Base-by-base conservation (phyloP, 1,140 invertebrate species). In the Pseudomyrmex pallidus region DNA sequence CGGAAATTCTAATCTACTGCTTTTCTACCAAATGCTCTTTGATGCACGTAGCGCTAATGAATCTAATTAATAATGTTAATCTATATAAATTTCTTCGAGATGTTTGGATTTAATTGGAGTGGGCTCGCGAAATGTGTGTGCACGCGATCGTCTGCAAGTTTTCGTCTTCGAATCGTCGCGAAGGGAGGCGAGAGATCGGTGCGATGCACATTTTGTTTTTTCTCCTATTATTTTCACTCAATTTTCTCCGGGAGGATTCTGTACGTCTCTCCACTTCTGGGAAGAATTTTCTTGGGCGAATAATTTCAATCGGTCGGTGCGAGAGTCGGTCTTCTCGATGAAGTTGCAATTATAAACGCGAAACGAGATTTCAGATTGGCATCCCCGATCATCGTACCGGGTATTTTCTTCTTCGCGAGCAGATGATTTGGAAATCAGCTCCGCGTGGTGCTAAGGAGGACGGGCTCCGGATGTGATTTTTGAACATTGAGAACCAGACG, bases 1-100 rank as follows among this genome's bases (percentile, higher is more conserved):
- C 22, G 22, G 22, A 70, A 72, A 72, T 56, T 78, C 64, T 70
- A 70, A 80, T 80, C 35, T 59, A 67, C 46, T 9, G 15, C 10
- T 17, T 77, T 57, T 78, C 66, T 80, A 80, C 76, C 76, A 80
- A 59, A 54, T 80, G 66, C 76, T 80, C 76, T 80, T 61, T 35
- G 35, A 35, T 35, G 35, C 35, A 35, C 35, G 35, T 35, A 35
- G 7, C 35, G 35, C 35, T 35, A 35, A 35, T 35, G 35, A 35
- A 35, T 3, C 35, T 35, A 35, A 35, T 35, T 59, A 48, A 48
- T 35, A 46, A 50, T n/a, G 44, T 20, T 72, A 78, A 68, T 35
- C 35, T 4, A 50, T 20, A 56, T 50, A 50, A 52, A 67, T 77
- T 13, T 44, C 64, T 78, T 68, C 44, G 35, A 80, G 48, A 48